phyloP scores from a whole-genome alignment of 2,797 vertebrate species.

The Antrozous pallidus region DNA sequence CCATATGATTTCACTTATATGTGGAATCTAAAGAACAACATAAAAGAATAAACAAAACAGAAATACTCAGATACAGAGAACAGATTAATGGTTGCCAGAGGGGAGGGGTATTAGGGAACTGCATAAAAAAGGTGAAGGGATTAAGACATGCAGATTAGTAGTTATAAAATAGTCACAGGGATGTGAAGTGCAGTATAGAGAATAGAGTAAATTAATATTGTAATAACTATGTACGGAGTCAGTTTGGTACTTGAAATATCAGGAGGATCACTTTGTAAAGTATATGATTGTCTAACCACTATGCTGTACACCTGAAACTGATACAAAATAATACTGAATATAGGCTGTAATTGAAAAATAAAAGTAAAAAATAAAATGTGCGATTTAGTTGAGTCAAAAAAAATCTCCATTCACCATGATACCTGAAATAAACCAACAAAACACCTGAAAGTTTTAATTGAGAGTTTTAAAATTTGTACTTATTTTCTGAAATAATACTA shows the following conservation, averaged over 20 bases:
- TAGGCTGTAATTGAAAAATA: not conserved
- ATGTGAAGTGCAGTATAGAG: not conserved
- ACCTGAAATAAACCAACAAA: not conserved
- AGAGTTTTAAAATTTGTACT: slow-evolving; percentile 6
- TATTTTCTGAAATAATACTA: slow-evolving; percentile 39
- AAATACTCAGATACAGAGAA: not conserved
- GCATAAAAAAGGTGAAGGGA: not conserved
- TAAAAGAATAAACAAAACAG: not conserved
- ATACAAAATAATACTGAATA: not conserved
- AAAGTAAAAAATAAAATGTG: not conserved
- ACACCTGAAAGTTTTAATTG: not conserved
- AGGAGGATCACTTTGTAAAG: not conserved
- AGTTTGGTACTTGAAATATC: not conserved
- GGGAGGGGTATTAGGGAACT: no score
- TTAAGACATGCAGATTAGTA: not conserved
- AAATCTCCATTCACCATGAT: not conserved
- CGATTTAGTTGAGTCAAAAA: not conserved
- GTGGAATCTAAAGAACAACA: not conserved
- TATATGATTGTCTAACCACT: not conserved
- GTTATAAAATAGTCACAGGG: not conserved
- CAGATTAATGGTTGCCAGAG: not conserved
- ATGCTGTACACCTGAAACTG: not conserved
- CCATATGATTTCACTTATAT: not conserved
- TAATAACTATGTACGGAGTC: not conserved
- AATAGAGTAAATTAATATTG: no score